phyloP scores from a whole-genome alignment of 2,113 vertebrate species.

The Salvelinus namaycush region DNA sequence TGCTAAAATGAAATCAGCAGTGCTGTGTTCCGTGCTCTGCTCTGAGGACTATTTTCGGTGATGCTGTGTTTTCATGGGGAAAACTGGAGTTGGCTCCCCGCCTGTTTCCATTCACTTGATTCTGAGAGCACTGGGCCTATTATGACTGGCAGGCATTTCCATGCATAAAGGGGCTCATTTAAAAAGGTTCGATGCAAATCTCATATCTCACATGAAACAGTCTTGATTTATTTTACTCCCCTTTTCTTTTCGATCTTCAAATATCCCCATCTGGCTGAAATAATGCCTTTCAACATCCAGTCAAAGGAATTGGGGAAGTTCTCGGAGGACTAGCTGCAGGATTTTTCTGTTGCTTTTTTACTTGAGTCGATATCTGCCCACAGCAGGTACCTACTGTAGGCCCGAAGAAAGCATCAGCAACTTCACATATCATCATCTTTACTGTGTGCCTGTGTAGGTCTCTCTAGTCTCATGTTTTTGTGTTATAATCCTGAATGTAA shows the following conservation, averaged over 20 bases:
- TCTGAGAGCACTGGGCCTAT: slow-evolving; percentile 73
- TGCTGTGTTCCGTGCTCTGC: slow-evolving; percentile 48
- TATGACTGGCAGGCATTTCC: slow-evolving; percentile 81
- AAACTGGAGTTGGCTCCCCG: slow-evolving; percentile 69
- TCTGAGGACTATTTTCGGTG: slow-evolving; percentile 73
- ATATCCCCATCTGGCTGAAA: slow-evolving; percentile 57
- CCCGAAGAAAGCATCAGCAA: slow-evolving; percentile 55
- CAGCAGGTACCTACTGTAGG: slow-evolving; percentile 59
- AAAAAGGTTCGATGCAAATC: slow-evolving; percentile 78
- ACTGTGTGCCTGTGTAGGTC: slow-evolving; percentile 6
- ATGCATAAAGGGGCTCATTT: slow-evolving; percentile 75
- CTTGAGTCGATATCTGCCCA: slow-evolving; percentile 64
- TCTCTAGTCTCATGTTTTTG: slow-evolving; percentile 23
- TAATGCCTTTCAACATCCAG: slow-evolving; percentile 64
- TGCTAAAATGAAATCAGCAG: slow-evolving; percentile 82
- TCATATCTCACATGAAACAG: slow-evolving; percentile 78
- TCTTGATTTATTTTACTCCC: slow-evolving; percentile 74
- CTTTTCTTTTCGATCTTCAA: slow-evolving; percentile 64
- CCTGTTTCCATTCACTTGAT: slow-evolving; percentile 74
- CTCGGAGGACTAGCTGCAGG: slow-evolving; percentile 51
- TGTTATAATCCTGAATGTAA: slow-evolving; percentile 6
- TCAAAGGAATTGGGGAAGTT: slow-evolving; percentile 62
- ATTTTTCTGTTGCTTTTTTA: slow-evolving; percentile 17
- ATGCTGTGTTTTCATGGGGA: slow-evolving; percentile 51
- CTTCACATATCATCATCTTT: slow-evolving; percentile 53